These are phyloP conservation scores for Piliocolobus tephrosceles DNA, from an alignment of 2,113 vertebrate genomes.

Conservation along the genomic window DNA sequence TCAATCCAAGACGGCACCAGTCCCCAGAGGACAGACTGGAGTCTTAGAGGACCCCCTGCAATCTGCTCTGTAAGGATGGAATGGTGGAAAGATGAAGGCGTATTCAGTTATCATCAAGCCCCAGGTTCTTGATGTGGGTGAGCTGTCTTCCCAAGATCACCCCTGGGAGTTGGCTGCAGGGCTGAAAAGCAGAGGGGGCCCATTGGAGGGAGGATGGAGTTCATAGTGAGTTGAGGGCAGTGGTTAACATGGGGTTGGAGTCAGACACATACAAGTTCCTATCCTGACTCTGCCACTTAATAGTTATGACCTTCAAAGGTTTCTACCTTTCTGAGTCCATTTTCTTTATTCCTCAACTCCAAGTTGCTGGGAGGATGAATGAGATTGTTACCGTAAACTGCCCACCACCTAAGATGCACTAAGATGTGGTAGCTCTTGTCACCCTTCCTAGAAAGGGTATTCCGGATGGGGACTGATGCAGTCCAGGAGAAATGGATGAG, in stretches of 20 bases:
- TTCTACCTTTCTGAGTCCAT: background rate
- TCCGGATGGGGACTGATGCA: background rate
- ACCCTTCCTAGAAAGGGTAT: background rate
- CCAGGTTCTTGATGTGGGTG: background rate
- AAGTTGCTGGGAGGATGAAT: background rate
- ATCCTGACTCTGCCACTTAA: background rate
- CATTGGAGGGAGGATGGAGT: background rate
- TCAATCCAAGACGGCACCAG: background rate
- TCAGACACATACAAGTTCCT: background rate
- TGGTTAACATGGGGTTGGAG: background rate
- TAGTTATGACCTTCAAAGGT: background rate
- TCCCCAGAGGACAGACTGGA: background rate
- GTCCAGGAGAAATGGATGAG: background rate
- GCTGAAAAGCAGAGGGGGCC: background rate
- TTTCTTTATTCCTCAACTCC: background rate
- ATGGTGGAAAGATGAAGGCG: background rate
- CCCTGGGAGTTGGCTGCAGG: background rate
- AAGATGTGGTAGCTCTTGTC: background rate
- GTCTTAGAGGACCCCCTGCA: background rate
- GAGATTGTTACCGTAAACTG: background rate
- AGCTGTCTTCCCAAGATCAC: conserved; percentile 18
- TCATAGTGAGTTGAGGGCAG: background rate
- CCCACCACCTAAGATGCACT: background rate
- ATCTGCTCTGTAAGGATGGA: background rate
- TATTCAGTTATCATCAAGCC: background rate